These are phyloP conservation scores for Notarius lentiginosus DNA, from an alignment of 2,113 vertebrate species.

Conservation along the genomic window DNA sequence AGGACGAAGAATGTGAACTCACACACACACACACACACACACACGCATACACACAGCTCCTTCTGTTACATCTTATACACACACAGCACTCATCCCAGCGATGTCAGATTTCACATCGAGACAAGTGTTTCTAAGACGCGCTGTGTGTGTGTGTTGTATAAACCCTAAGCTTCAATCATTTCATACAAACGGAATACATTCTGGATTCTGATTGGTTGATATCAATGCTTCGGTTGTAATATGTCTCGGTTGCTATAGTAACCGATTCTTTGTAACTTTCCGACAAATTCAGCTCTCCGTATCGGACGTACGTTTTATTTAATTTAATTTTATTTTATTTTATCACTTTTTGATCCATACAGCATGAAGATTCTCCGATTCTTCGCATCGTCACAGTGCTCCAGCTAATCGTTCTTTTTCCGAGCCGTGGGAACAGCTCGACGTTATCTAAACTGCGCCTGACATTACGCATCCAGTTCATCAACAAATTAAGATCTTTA, in stretches of 20 bases:
- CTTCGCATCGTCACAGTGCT: neutral
- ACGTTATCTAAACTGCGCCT: neutral
- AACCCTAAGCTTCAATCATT: neutral
- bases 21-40: constrained; percentile 6
- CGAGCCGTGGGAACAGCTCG: neutral
- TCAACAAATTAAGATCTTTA: constrained; percentile 41
- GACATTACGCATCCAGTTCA: constrained; percentile 4
- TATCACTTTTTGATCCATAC: too few species aligned
- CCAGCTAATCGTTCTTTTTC: neutral
- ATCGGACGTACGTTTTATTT: too few species aligned
- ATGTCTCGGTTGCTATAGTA: neutral
- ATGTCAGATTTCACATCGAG: constrained; percentile 44
- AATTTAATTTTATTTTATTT: too few species aligned
- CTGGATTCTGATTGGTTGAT: neutral
- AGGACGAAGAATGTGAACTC: constrained; percentile 41
- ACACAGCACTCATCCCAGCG: constrained; percentile 56
- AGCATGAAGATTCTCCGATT: neutral
- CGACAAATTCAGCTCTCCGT: neutral
- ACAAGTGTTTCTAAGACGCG: constrained; percentile 48
- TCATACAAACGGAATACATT: too few species aligned
- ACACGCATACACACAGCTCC: neutral
- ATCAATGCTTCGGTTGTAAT: neutral
- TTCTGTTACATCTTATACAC: constrained; percentile 47
- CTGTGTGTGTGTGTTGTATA: constrained; percentile 5
- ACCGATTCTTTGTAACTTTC: neutral